Base-by-base conservation (phyloP, 2,888 invertebrate species). In the Lepidocyrtoides sp. region DNA sequence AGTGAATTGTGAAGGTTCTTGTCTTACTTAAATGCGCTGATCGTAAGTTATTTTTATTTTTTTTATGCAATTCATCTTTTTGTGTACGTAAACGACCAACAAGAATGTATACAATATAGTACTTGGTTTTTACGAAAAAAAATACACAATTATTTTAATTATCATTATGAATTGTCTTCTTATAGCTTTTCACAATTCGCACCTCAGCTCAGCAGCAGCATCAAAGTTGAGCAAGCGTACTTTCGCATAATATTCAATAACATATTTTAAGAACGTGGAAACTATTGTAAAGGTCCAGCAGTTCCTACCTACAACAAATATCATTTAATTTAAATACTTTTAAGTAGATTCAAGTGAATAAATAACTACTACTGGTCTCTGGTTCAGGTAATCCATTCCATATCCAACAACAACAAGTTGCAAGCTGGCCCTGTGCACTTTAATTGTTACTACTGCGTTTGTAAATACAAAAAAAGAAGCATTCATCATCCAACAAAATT, bases 111-210 rank as follows among this genome's bases (percentile, higher is more conserved):
- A 10, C 2, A 26, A n/a, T 2, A 17, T 3, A 32, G 20, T 10
- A 23, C 23, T 44, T 72, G 41, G 14, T 23, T 72, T 72, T 23
- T 20, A n/a, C 2, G 20, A 72, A 72, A 72, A n/a, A 72, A 72
- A 72, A 72, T 72, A 72, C 72, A 72, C 72, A 72, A 72, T 72
- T 72, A 72, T 44, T 41, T 72, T 72, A 72, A 72, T 72, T 1
- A 72, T 36, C 36, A 2, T 36, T 36, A 36, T 7, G 7, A 36
- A 7, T 7, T 36, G 36, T 36, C 36, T 36, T 36, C n/a, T 36
- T 36, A 36, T 4, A 36, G 36, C 7, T 36, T 36, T 36, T 36
- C 36, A 36, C 7, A 36, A n/a, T n/a, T n/a, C n/a, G n/a, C 36
- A 36, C 36, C 36, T n/a, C n/a, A n/a, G n/a, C n/a, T n/a, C n/a